Evolutionary conservation across 2,888 invertebrate genomes (phyloP), one percentile per base, ranked within the genome.

Genomic region (Drosophila mimica): DNA sequence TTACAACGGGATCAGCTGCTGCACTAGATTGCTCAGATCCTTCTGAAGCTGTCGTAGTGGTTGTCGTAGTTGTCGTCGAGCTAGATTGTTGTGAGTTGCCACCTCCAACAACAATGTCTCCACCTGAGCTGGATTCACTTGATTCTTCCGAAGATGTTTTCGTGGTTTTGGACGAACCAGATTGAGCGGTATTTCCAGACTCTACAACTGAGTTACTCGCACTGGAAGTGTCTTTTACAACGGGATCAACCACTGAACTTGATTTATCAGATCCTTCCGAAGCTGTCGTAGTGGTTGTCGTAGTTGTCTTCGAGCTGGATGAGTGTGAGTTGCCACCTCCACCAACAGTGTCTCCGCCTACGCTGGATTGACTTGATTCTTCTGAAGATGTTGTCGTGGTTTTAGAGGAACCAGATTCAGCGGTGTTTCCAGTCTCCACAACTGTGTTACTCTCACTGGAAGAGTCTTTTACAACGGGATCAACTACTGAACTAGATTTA

Each of bases 241-340:
- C 43, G 0, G 62, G 71, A 4, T 25, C 25, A 25, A 25, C 25
- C 25, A 25, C 25, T 2, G 25, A 25, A 25, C 11, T 17, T 15
- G 51, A 49, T 9, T 57, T 2, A 4, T 57, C 33, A 0, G 59
- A 49, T 28, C n/a, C 52, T 17, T 38, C 33, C 3, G 43, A 51
- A 9, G 43, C n/a, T 7, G 60, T 63, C 3, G 68, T 60, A 3
- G 49, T 20, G 8, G 57, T 68, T 6, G 68, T 68, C 4, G 61
- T 67, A 4, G 59, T 52, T 7, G 40, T 40, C 4, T n/a, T 40
- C 4, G 70, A 52, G 31, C 56, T 33, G 15, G 70, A 38, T 13
- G 65, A 56, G 15, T 52, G 5, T 3, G 49, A 53, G 31, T 30
- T 28, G 11, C 51, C 33, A 20, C 43, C 28, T 28, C 13, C 56